Evolutionary conservation across 1,140 invertebrate species (phyloP), one percentile per base, ranked within the genome.

Genomic region (Meloidogyne hapla): DNA sequence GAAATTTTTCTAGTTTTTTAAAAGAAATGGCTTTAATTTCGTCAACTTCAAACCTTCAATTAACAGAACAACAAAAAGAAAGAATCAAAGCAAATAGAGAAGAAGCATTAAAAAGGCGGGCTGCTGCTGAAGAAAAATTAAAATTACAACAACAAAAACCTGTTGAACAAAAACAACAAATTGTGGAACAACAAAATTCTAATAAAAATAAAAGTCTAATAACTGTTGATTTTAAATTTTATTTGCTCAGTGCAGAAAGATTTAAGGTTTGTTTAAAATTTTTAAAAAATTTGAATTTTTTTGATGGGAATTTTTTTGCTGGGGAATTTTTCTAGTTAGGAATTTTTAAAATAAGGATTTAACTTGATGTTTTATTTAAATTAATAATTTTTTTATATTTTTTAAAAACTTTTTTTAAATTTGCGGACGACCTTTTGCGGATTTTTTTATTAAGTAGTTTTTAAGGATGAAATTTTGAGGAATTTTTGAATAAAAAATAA

Each of bases 31-130:
- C 48, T 6, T 56, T 45, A 45, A 18, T 56, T 56, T 56, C 48
- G n/a, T 0, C 48, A 56, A 56, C 48, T 8, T 1, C 48, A 56
- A 56, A 21, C n/a, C n/a, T 56, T n/a, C 21, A 76, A 78, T 23
- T 77, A 38, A 79, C 77, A n/a, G 69, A 80, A 15, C 74, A 79
- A 48, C 77, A 79, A 66, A 48, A 38, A 25, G 77, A 79, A 15
- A 33, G 77, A n/a, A 64, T 76, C 65, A 56, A 25, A 28, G 26
- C 56, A 21, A 79, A 79, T 72, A 28, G 77, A n/a, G 77, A 79
- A 80, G 48, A 70, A 62, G 77, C 77, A 1, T 28, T 77, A 25
- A 77, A 26, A 38, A 77, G 28, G 26, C 78, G 28, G 12, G 76
- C 26, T 12, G 71, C 26, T 0, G 21, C 23, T 15, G 40, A 73